These are phyloP conservation scores for Pipa parva DNA, from an alignment of 2,113 vertebrate species.

Conservation along the genomic window DNA sequence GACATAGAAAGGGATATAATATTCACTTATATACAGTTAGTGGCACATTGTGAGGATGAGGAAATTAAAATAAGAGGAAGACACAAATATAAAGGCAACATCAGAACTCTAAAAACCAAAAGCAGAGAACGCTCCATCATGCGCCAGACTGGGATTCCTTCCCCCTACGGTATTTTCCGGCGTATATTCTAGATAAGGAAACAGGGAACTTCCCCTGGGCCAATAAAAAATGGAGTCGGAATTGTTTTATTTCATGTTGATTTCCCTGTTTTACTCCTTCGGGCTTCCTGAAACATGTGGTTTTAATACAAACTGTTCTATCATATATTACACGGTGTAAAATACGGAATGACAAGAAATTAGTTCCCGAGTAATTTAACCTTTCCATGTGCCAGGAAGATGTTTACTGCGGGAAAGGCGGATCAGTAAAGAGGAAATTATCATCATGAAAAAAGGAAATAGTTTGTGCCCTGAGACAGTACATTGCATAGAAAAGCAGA, in stretches of 20 bases:
- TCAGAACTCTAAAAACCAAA: constrained; percentile 22
- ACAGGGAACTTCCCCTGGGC: neutral
- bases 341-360: constrained; percentile 11
- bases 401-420: no score
- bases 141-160: constrained; percentile 34
- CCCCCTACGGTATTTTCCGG: constrained; percentile 13
- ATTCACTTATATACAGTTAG: no score
- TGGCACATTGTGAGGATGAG: no score
- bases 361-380: constrained; percentile 1
- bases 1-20: no score
- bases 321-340: constrained; percentile 6
- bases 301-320: constrained; percentile 7
- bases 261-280: constrained; percentile 15
- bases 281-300: neutral
- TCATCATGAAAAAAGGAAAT: no score
- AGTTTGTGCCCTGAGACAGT: no score
- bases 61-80: constrained; percentile 24
- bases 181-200: constrained; percentile 11
- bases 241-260: constrained; percentile 24
- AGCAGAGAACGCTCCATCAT: constrained; percentile 35
- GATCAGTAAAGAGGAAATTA: no score
- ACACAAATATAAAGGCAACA: constrained; percentile 35
- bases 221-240: constrained; percentile 22
- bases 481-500: no score
- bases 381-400: no score